phyloP scores from a whole-genome alignment of 2,888 invertebrate species.

The Epirrhoe tristata region DNA sequence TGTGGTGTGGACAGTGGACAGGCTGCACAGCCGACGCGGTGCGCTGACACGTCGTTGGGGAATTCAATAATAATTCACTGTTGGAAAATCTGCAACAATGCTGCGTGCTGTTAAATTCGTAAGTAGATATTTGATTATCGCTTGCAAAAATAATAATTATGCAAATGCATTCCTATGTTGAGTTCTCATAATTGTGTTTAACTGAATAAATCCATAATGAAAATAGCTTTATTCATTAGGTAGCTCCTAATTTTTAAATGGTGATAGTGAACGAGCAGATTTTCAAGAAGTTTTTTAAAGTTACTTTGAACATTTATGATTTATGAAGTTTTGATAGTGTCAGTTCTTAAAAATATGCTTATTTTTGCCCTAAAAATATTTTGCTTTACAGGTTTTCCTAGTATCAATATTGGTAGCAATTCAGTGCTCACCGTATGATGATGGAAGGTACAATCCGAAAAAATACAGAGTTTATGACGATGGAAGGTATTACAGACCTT shows the following conservation, averaged over 20 bases:
- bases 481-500: conserved; percentile 74
- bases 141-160: conserved; percentile 24
- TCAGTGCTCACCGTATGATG: conserved; percentile 62
- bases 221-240: conserved; percentile 29
- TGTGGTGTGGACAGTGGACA: conserved; percentile 69
- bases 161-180: conserved; percentile 25
- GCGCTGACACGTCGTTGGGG: conserved; percentile 24
- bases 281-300: conserved; percentile 2
- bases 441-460: conserved; percentile 70
- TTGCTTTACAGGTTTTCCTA: conserved; percentile 61
- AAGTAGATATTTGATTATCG: conserved; percentile 52
- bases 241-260: conserved; percentile 22
- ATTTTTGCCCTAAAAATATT: background rate
- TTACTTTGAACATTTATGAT: too few relatives aligned
- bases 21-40: conserved; percentile 50
- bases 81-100: conserved; percentile 49
- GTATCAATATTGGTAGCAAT: conserved; percentile 57
- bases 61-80: conserved; percentile 38
- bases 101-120: conserved; percentile 57
- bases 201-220: conserved; percentile 17
- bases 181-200: conserved; percentile 18
- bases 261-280: conserved; percentile 43
- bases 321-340: too few relatives aligned
- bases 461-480: conserved; percentile 68
- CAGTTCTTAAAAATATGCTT: too few relatives aligned